These are phyloP conservation scores for Cottus gobio DNA, from an alignment of 2,113 vertebrate species.

Conservation along the genomic window DNA sequence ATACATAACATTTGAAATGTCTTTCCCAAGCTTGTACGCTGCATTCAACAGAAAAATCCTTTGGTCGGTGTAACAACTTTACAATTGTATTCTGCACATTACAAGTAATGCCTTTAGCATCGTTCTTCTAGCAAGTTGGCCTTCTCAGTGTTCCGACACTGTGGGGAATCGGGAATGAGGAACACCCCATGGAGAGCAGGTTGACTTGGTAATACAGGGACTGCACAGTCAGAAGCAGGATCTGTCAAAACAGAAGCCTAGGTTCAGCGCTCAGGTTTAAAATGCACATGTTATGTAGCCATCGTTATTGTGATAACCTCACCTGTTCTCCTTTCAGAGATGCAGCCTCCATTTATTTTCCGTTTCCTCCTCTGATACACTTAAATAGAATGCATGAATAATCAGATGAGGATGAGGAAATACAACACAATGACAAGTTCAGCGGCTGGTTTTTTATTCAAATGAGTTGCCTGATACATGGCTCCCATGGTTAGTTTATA, in stretches of 20 bases:
- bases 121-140: conserved; percentile 36
- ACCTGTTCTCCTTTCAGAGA: conserved; percentile 60
- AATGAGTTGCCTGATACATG: neutral
- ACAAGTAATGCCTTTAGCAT: neutral
- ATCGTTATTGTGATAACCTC: neutral
- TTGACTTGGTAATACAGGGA: conserved; percentile 6
- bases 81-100: neutral
- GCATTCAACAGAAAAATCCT: conserved; percentile 43
- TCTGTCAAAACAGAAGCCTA: conserved; percentile 13
- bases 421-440: neutral
- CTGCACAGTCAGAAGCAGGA: neutral
- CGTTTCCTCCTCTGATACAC: conserved; percentile 61
- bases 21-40: neutral
- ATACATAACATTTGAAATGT: conserved; percentile 24
- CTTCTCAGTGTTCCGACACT: conserved; percentile 50
- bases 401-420: conserved; percentile 29
- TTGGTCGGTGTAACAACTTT: conserved; percentile 46
- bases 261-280: neutral
- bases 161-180: conserved; percentile 21
- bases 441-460: neutral
- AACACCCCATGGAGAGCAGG: neutral
- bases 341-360: neutral
- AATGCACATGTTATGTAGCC: neutral
- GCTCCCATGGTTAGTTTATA: neutral
- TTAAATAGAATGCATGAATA: conserved; percentile 27